Evolutionary conservation across 1,140 invertebrate species (phyloP).

Genomic region (Bathynomus jamesi): DNA sequence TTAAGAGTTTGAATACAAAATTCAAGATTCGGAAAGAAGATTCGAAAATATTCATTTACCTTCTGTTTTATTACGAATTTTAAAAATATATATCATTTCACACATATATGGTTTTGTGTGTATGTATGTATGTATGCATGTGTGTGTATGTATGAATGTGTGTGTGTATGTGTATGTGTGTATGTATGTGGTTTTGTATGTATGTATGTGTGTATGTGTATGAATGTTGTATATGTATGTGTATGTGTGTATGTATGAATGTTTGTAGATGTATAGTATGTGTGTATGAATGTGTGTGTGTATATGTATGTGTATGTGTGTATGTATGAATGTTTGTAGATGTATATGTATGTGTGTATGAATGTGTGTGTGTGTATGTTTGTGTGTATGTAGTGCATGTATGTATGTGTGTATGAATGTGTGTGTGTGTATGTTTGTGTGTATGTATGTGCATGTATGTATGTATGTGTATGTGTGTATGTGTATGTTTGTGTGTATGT

Average conservation of each 20-base stretch:
- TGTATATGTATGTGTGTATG: background rate
- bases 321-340: background rate
- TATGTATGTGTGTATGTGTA: background rate
- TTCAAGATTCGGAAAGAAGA: background rate
- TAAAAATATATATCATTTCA: background rate
- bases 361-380: background rate
- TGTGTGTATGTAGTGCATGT: background rate
- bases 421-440: background rate
- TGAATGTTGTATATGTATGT: background rate
- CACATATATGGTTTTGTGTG: background rate
- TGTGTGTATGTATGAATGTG: background rate
- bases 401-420: background rate
- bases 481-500: background rate
- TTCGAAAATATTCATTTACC: background rate
- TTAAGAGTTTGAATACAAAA: too few species aligned
- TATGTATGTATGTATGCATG: background rate
- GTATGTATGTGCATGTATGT: background rate
- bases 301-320: background rate
- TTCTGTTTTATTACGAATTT: background rate
- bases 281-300: background rate
- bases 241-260: background rate
- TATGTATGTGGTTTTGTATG: background rate
- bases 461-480: background rate
- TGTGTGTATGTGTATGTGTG: background rate
- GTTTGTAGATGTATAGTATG: background rate